phyloP scores from a whole-genome alignment of 2,888 invertebrate species.

The Troides oblongomaculatus region DNA sequence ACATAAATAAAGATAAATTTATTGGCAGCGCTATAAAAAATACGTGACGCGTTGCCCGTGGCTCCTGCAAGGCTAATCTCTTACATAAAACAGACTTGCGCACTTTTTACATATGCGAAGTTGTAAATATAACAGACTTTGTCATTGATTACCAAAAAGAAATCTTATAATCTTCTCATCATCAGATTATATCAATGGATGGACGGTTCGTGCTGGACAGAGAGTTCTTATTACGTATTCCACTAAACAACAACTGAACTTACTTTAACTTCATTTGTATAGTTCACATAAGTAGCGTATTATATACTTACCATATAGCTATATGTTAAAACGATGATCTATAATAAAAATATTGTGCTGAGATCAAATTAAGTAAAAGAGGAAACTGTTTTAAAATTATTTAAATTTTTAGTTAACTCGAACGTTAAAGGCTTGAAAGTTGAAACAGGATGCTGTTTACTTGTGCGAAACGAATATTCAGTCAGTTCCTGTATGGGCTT shows the following conservation, averaged over 20 bases:
- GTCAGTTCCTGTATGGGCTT: not conserved
- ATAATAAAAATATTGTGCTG: not conserved
- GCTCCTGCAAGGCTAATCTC: constrained; percentile 22
- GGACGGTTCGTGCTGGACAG: no score
- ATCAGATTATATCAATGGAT: no score
- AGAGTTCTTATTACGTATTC: no score
- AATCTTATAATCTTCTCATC: not conserved
- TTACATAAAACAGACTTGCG: constrained; percentile 22
- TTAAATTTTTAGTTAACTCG: not conserved
- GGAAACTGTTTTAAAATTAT: not conserved
- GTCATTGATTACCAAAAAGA: not conserved
- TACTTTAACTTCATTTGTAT: no score
- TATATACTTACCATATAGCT: not conserved
- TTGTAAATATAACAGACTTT: constrained; percentile 10
- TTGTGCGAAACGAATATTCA: not conserved
- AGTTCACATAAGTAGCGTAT: no score
- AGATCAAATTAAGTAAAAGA: not conserved
- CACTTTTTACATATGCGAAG: constrained; percentile 7
- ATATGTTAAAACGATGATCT: not conserved
- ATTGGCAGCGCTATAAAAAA: constrained; percentile 16
- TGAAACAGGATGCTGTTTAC: constrained; percentile 3
- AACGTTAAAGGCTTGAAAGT: not conserved
- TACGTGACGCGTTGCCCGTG: constrained; percentile 22
- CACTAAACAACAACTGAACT: no score
- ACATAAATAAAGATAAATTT: constrained; percentile 24